Evolutionary conservation across 1,140 invertebrate species (phyloP).

Genomic region (Vanessa atalanta): DNA sequence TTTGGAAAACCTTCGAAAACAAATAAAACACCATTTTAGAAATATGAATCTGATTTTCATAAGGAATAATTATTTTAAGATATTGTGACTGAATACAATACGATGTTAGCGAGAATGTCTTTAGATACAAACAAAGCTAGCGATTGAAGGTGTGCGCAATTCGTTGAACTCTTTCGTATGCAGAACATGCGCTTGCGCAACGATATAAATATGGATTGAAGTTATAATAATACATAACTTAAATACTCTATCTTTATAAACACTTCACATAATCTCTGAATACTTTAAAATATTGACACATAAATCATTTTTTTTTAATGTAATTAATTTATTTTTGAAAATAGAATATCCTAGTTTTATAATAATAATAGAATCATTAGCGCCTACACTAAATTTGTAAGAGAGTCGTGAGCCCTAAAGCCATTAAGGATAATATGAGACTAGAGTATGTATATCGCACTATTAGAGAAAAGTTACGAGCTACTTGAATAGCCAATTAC

Average conservation of each 20-base stretch:
- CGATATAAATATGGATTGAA: constrained; percentile 14
- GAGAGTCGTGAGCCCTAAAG: constrained; percentile 35
- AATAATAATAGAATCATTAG: constrained; percentile 5
- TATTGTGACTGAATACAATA: not conserved
- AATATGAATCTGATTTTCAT: too few relatives aligned
- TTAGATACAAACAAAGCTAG: constrained; percentile 6
- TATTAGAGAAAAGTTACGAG: constrained; percentile 58
- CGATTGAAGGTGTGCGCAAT: constrained; percentile 38
- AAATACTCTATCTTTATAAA: constrained; percentile 1
- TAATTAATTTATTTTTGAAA: not conserved
- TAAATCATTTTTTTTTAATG: not conserved
- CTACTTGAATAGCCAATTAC: constrained; percentile 59
- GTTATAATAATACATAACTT: not conserved
- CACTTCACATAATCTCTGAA: not conserved
- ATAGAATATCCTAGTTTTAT: not conserved
- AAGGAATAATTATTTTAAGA: not conserved
- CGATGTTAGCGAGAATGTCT: not conserved
- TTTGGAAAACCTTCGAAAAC: too few relatives aligned
- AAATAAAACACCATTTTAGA: too few relatives aligned
- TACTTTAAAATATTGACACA: not conserved
- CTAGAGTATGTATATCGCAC: constrained; percentile 46
- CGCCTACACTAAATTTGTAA: constrained; percentile 17
- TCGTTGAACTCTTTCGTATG: constrained; percentile 64
- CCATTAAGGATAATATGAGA: constrained; percentile 38
- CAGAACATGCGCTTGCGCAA: constrained; percentile 42